Evolutionary conservation across 1,140 invertebrate genomes (phyloP).

Genomic region (Melitaea cinxia): DNA sequence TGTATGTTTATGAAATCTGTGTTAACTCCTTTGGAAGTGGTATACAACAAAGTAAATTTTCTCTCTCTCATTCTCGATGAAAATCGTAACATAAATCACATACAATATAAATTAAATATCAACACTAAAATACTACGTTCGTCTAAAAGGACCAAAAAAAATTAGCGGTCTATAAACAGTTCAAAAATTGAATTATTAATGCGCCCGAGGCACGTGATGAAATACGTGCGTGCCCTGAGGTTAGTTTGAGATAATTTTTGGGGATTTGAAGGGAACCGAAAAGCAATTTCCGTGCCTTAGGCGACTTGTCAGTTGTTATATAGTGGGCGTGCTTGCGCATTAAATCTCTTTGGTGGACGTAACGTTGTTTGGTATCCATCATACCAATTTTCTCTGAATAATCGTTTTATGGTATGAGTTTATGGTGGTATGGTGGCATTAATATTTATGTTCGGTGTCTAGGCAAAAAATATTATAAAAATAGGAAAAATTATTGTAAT

Average conservation of each 20-base stretch:
- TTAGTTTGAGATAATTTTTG: slow-evolving; percentile 44
- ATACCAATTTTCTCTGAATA: slow-evolving; percentile 15
- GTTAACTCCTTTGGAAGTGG: too few species aligned
- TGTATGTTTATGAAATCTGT: too few species aligned
- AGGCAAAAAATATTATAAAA: too few species aligned
- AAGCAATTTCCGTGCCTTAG: slow-evolving; percentile 54
- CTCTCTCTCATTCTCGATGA: background rate
- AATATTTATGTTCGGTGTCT: too few species aligned
- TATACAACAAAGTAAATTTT: too few species aligned
- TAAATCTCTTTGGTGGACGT: slow-evolving; percentile 46
- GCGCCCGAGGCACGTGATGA: slow-evolving; percentile 29
- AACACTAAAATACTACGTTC: background rate
- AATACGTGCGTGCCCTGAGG: slow-evolving; percentile 36
- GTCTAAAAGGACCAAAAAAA: slow-evolving; percentile 18
- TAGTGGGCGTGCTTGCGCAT: slow-evolving; percentile 42
- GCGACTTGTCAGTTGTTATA: slow-evolving; percentile 42
- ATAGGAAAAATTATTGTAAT: too few species aligned
- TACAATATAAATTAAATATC: background rate
- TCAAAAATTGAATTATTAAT: slow-evolving; percentile 47
- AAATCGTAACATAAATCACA: background rate
- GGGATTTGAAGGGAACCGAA: slow-evolving; percentile 39
- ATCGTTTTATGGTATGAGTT: slow-evolving; percentile 7
- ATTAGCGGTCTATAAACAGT: slow-evolving; percentile 43
- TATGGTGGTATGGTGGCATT: background rate
- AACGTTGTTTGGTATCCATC: slow-evolving; percentile 41